phyloP scores from a whole-genome alignment of 1,140 invertebrate genomes.

The Lepidurus couesii region DNA sequence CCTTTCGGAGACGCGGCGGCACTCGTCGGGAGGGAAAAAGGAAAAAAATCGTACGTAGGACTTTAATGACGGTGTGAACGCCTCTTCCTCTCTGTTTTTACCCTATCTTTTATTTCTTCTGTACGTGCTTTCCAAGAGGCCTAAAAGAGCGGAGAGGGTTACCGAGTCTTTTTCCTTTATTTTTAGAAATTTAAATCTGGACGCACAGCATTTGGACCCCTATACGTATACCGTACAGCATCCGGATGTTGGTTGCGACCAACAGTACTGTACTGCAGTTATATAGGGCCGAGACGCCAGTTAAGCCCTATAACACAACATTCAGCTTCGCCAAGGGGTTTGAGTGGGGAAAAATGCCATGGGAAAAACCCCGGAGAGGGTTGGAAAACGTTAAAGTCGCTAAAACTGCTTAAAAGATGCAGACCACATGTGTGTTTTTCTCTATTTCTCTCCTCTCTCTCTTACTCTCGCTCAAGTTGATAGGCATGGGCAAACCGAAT shows the following conservation, averaged over 20 bases:
- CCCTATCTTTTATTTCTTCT: slow-evolving; percentile 8
- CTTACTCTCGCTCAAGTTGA: not conserved
- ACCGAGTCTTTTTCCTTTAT: not conserved
- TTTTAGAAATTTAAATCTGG: slow-evolving; percentile 20
- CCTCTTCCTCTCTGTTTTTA: not conserved
- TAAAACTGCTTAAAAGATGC: slow-evolving; percentile 16
- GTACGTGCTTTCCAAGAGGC: not conserved
- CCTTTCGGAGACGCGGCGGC: not conserved
- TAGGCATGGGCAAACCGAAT: not conserved
- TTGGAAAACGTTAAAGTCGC: not conserved
- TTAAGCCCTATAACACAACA: not conserved
- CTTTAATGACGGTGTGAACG: slow-evolving; percentile 13
- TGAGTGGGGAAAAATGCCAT: not conserved
- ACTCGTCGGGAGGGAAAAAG: not conserved
- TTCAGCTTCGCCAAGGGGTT: slow-evolving; percentile 4
- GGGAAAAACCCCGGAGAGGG: not conserved
- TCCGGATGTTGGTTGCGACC: slow-evolving; percentile 20
- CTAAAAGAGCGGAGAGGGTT: not conserved
- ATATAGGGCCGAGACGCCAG: not conserved
- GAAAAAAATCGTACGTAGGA: not conserved
- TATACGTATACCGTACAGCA: not conserved
- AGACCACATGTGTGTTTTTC: slow-evolving; percentile 22
- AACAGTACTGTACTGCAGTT: not conserved
- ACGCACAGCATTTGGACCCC: not conserved
- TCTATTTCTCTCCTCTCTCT: not conserved